Conservation (phyloP, 2,797 vertebrate species). For the Chiroxiphia lanceolata region DNA sequence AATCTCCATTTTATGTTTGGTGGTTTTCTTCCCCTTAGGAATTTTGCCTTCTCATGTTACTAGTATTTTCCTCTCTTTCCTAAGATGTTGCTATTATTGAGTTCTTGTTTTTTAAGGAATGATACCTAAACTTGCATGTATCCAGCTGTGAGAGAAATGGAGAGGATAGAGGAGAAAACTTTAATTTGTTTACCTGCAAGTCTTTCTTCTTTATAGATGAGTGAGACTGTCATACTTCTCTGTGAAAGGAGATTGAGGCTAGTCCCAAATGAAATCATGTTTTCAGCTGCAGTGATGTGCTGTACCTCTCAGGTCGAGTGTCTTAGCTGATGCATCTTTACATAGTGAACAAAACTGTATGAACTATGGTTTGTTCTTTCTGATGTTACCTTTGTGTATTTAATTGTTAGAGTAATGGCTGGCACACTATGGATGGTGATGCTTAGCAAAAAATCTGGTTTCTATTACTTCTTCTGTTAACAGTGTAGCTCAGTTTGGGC, state of each 20-base stretch:
- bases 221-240: not conserved
- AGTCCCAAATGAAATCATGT: not conserved
- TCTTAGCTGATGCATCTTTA: not conserved
- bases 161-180: not conserved
- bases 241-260: not conserved
- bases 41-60: not conserved
- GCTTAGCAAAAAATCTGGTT: not conserved
- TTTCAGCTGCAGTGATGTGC: not conserved
- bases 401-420: not conserved
- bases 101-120: not conserved
- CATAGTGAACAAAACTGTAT: not conserved
- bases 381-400: not conserved
- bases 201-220: not conserved
- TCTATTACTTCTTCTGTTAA: not conserved
- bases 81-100: not conserved
- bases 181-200: not conserved
- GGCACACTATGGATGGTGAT: not conserved
- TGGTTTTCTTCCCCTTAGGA: fast-evolving
- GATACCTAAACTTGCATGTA: not conserved
- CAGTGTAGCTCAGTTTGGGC: not conserved
- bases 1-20: not conserved
- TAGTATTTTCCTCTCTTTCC: not conserved
- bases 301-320: not conserved
- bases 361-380: not conserved
- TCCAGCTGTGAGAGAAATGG: not conserved